phyloP scores from a whole-genome alignment of 2,797 vertebrate genomes.

The Sebastolobus altivelis region DNA sequence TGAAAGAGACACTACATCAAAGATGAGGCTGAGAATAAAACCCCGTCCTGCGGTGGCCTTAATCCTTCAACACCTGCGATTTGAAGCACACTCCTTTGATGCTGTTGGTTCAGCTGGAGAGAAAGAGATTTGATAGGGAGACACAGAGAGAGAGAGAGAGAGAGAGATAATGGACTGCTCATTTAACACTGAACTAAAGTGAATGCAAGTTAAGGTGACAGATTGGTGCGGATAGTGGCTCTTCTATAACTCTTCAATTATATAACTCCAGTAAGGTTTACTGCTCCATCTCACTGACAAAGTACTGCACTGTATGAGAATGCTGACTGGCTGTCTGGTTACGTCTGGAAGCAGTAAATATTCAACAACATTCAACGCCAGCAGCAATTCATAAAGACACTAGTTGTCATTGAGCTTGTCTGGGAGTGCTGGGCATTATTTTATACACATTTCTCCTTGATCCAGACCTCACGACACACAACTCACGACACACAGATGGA shows the following conservation, averaged over 20 bases:
- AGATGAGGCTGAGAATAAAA: constrained; percentile 76
- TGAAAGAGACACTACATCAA: constrained; percentile 75
- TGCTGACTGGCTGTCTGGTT: constrained; percentile 48
- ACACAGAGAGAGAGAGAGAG: constrained; percentile 31
- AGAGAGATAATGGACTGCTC: constrained; percentile 47
- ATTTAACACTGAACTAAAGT: constrained; percentile 55
- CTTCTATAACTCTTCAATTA: constrained; percentile 20
- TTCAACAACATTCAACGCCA: constrained; percentile 41
- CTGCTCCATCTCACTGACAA: constrained; percentile 47
- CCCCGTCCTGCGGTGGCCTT: constrained; percentile 81
- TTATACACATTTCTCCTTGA: constrained; percentile 7
- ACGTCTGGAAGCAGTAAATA: constrained; percentile 46
- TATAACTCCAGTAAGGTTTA: constrained; percentile 41
- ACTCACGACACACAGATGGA: background rate
- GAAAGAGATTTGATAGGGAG: constrained; percentile 62
- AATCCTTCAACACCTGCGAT: constrained; percentile 86
- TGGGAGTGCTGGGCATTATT: constrained; percentile 26
- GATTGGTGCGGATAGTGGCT: constrained; percentile 19
- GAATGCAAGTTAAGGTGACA: constrained; percentile 52
- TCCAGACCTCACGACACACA: background rate
- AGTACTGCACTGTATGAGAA: constrained; percentile 21
- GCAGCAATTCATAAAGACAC: constrained; percentile 41
- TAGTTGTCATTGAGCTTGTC: constrained; percentile 15
- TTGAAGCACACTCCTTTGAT: constrained; percentile 84
- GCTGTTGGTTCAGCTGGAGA: constrained; percentile 69